A percentile compares a stretch with the other conserved stretches of the same genome.
phyloP scores from a whole-genome alignment of 2,113 vertebrate species.

The Oryzias melastigma region DNA sequence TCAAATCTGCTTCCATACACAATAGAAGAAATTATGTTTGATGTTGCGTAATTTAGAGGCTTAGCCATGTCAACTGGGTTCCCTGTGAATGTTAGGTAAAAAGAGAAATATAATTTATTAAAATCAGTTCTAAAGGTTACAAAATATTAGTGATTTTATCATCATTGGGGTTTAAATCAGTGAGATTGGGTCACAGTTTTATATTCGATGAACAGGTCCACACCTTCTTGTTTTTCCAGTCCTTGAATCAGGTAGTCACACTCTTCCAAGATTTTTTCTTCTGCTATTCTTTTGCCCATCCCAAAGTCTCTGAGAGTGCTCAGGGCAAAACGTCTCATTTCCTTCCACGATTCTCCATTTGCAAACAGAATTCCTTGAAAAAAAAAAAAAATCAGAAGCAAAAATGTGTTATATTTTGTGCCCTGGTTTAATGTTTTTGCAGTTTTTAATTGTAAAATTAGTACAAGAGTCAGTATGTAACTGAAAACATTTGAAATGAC shows the following conservation, averaged over 20 bases:
- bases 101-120: not conserved
- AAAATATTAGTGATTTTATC: not conserved
- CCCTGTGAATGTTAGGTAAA: conserved; percentile 37
- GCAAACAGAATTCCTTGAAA: conserved; percentile 17
- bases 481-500: no score
- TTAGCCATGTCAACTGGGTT: conserved; percentile 61
- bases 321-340: conserved; percentile 71
- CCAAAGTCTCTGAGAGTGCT: conserved; percentile 69
- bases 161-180: not conserved
- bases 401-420: no score
- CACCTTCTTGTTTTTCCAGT: conserved; percentile 43
- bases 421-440: not conserved
- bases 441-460: no score
- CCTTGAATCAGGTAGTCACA: conserved; percentile 39
- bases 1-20: conserved; percentile 77
- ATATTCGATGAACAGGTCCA: not conserved
- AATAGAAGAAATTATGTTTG: conserved; percentile 74
- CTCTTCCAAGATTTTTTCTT: conserved; percentile 68
- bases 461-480: no score
- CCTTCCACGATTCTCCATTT: conserved; percentile 59
- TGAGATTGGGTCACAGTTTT: not conserved
- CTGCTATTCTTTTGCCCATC: conserved; percentile 61
- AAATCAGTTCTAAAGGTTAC: no score
- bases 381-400: not conserved
- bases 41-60: conserved; percentile 60